Evolutionary conservation across 1,140 invertebrate species (phyloP).

Genomic region (Physella acuta): DNA sequence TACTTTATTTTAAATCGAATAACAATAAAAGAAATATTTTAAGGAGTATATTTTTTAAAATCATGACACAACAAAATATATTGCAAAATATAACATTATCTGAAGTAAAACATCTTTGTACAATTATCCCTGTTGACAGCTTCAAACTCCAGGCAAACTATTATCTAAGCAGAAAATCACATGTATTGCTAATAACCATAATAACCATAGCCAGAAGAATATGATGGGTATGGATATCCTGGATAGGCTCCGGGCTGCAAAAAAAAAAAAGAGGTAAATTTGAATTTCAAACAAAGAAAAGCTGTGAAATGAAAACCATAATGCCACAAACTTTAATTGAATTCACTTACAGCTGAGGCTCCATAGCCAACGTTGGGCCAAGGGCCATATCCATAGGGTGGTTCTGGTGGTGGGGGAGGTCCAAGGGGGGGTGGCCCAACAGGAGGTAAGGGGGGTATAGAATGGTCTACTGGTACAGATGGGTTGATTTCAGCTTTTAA

Average conservation of each 20-base stretch:
- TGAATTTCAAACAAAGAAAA: too few species aligned
- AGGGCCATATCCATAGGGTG: constrained; percentile 13
- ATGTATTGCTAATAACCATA: constrained; percentile 22
- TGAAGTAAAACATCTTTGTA: too few species aligned
- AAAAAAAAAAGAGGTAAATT: too few species aligned
- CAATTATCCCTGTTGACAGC: too few species aligned
- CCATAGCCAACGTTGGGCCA: constrained; percentile 1
- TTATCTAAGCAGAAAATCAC: too few species aligned
- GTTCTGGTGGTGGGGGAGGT: constrained; percentile 14
- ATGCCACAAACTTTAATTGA: background rate
- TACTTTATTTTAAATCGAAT: too few species aligned
- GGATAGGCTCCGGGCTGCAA: constrained; percentile 4
- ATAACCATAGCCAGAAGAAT: constrained; percentile 8
- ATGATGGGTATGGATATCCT: constrained; percentile 18
- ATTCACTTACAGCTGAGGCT: constrained; percentile 13
- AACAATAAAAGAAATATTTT: too few species aligned
- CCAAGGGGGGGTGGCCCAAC: background rate
- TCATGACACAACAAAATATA: too few species aligned
- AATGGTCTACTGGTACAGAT: background rate
- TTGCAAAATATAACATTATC: too few species aligned
- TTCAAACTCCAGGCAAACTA: too few species aligned
- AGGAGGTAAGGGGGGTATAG: background rate
- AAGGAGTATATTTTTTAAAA: too few species aligned
- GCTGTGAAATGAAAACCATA: too few species aligned
- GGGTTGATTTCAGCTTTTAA: background rate